Conservation (phyloP, 2,797 vertebrate genomes). For the Lithobates pipiens region DNA sequence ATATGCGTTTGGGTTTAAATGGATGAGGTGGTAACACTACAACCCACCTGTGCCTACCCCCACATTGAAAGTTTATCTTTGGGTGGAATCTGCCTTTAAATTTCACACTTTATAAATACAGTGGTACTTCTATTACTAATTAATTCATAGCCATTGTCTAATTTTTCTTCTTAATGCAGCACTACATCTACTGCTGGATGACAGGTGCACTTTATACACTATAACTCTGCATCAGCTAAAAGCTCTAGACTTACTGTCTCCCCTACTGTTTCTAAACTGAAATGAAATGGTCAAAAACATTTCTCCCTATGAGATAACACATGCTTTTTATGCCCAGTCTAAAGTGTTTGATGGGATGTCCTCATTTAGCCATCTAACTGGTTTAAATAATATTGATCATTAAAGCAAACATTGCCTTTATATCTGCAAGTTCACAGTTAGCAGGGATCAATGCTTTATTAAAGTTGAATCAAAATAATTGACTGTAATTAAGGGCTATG, state of each 20-base stretch:
- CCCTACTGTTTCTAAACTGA: background rate
- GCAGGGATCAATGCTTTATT: constrained; percentile 60
- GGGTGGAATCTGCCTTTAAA: no score
- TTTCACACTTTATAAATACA: background rate
- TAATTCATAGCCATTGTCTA: background rate
- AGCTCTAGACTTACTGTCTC: background rate
- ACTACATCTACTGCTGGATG: background rate
- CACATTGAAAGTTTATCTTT: no score
- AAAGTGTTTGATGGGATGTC: constrained; percentile 35
- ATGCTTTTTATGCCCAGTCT: constrained; percentile 3
- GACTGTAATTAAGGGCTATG: constrained; percentile 61
- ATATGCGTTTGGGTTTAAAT: no score
- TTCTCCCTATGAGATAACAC: constrained; percentile 9
- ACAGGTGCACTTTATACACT: constrained; percentile 1
- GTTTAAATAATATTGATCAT: constrained; percentile 55
- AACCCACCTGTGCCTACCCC: no score
- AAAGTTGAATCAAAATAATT: constrained; percentile 61
- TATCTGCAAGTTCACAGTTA: constrained; percentile 31
- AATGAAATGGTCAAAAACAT: background rate
- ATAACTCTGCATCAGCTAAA: constrained; percentile 1
- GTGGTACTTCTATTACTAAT: background rate
- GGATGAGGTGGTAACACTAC: no score
- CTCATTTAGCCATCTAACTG: constrained; percentile 22
- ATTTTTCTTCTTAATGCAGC: background rate
- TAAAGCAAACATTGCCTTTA: constrained; percentile 53